Base-by-base conservation (phyloP, 1,140 invertebrate species). In the Diabrotica virgifera region DNA sequence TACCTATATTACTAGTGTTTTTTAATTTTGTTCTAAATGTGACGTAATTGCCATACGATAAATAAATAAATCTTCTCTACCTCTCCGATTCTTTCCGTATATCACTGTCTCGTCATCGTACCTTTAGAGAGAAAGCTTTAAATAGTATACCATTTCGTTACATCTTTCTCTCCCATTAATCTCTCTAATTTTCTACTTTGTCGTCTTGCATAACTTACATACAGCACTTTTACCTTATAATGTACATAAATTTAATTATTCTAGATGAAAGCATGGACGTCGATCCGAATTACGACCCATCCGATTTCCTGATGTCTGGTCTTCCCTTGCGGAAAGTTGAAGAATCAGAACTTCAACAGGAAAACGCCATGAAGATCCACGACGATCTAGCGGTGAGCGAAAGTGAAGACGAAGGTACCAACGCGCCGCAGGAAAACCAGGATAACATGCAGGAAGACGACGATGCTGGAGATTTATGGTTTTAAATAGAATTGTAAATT, bases 281-380 rank as follows among this genome's bases (percentile, higher is more conserved):
- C 7, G 90, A 93, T 82, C 88, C 90, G 7, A 91, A 90, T 74
- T 95, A 95, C 78, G 92, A 94, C 81, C 91, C 92, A 9, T 92
- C 91, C 2, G 92, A 93, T 75, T 93, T 94, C 71, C 76, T 93
- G 9, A 84, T 92, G 65, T 83, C 84, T 50, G 82, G 82, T 8
- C 74, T 86, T 52, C 81, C 82, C 6, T 61, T 74, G 56, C 69
- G 70, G 9, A 76, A 76, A 66, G 71, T 74, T 6, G 71, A 70
- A 9, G 71, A 69, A 40, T 63, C 64, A 7, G 71, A 69, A 37
- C 63, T 65, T 7, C 53, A 66, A 13, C 68, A 70, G 58, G 62
- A 60, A 11, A 68, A 61, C 54, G 68, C 70, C 65, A 74, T 74
- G 65, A 77, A 77, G 64, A 89, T 91, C 54, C 85, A 90, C 63